Percentiles rank a stretch among this genome's conserved stretches.
phyloP scores from a whole-genome alignment of 2,113 vertebrate species.

The Calidris pugnax region DNA sequence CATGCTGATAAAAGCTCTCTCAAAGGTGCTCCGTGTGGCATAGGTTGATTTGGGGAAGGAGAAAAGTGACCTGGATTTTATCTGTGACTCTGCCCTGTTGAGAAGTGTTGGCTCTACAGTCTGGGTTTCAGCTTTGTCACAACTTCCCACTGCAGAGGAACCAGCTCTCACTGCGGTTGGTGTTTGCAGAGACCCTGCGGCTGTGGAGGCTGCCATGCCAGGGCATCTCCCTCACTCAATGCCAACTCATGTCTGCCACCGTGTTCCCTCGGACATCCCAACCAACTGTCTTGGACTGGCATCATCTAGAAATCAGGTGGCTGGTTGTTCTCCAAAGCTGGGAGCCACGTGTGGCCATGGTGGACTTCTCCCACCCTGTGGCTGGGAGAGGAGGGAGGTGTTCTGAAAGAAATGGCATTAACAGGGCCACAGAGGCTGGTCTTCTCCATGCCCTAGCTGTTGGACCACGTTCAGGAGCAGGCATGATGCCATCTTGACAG shows the following conservation, averaged over 20 bases:
- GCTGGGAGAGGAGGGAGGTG: background rate
- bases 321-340: background rate
- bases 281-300: background rate
- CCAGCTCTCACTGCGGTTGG: accelerated
- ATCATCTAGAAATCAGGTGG: background rate
- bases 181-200: accelerated
- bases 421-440: background rate
- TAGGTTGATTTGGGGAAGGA: background rate
- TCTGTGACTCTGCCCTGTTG: background rate
- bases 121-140: background rate
- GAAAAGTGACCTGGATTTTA: background rate
- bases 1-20: background rate
- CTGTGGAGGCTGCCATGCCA: background rate
- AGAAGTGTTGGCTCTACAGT: background rate
- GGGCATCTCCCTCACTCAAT: background rate
- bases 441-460: background rate
- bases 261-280: accelerated
- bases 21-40: accelerated
- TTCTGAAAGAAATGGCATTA: background rate
- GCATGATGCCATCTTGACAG: background rate
- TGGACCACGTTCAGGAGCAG: background rate
- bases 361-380: accelerated
- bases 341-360: background rate
- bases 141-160: background rate
- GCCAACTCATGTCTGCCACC: background rate